These are phyloP conservation scores for Oasisia sp. DNA, from an alignment of 2,888 invertebrate genomes.

Conservation along the genomic window DNA sequence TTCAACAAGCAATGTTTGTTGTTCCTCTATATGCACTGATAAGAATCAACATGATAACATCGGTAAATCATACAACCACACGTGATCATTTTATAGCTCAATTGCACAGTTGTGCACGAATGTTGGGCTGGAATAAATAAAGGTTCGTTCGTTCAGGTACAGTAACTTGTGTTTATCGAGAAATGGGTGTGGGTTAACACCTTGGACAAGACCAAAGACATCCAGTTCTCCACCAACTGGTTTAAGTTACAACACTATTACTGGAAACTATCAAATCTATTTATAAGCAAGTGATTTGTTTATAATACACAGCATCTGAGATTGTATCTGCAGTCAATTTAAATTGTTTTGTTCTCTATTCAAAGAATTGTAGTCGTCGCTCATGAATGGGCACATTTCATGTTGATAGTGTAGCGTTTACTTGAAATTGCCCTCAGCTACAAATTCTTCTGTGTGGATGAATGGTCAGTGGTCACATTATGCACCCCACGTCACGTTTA, in stretches of 20 bases:
- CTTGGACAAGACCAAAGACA: not conserved
- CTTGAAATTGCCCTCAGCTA: not conserved
- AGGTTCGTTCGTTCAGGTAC: not conserved
- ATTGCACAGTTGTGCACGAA: not conserved
- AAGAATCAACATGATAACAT: conserved; percentile 1
- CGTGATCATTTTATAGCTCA: not conserved
- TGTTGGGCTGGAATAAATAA: not conserved
- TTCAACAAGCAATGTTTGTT: not conserved
- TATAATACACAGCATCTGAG: too few relatives aligned
- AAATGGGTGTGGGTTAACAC: not conserved
- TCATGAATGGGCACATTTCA: not conserved
- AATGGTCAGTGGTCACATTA: not conserved
- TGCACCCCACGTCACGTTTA: not conserved
- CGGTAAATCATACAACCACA: not conserved
- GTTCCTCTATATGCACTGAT: not conserved
- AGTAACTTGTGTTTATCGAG: not conserved
- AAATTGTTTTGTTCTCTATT: not conserved
- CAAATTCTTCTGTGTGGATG: not conserved
- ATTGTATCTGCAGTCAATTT: not conserved
- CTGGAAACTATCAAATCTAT: not conserved
- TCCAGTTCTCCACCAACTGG: not conserved
- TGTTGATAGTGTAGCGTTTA: not conserved
- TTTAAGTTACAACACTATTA: not conserved
- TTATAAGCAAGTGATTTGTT: not conserved
- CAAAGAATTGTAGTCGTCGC: not conserved